Conservation (phyloP, 2,113 vertebrate species). For the Chloropsis hardwickii region DNA sequence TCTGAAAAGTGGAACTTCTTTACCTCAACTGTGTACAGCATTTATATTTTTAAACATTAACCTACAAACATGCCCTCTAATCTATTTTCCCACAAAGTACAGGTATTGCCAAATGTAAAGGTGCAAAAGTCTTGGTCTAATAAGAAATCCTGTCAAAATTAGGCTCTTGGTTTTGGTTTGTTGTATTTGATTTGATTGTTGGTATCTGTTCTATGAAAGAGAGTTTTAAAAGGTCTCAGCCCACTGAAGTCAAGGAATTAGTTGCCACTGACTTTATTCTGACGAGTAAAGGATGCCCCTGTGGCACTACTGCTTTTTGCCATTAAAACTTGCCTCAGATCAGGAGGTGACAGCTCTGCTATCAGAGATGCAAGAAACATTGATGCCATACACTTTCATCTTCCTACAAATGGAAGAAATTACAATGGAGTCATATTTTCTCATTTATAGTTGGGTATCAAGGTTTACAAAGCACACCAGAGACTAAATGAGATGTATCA, state of each 20-base stretch:
- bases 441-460: background rate
- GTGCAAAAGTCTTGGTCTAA: background rate
- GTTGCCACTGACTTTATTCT: background rate
- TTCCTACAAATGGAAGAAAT: background rate
- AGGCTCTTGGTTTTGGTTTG: background rate
- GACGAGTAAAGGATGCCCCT: background rate
- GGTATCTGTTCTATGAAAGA: background rate
- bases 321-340: constrained; percentile 16
- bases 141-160: background rate
- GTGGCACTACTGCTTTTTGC: background rate
- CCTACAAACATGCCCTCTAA: background rate
- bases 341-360: constrained; percentile 1
- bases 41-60: background rate
- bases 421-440: constrained; percentile 4
- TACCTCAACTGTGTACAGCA: background rate
- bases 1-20: background rate
- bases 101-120: background rate
- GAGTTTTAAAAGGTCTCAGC: background rate
- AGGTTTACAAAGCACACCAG: background rate
- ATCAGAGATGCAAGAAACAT: background rate
- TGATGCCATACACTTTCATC: background rate
- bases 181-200: background rate
- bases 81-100: background rate
- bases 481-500: background rate
- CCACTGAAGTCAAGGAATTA: background rate